phyloP scores from a whole-genome alignment of 2,888 invertebrate genomes.

The Dolichomitus sp. region DNA sequence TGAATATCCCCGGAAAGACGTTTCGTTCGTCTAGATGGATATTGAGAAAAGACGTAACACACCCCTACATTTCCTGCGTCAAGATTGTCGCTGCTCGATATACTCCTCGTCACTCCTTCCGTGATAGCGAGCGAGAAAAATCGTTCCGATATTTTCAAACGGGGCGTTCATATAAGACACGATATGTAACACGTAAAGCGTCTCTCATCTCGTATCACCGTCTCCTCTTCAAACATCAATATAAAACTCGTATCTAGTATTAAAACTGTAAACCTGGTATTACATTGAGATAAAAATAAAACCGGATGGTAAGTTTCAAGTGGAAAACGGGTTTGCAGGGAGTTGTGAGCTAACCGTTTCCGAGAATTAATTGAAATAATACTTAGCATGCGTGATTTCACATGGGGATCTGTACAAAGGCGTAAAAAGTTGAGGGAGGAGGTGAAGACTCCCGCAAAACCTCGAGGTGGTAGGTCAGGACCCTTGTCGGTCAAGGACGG shows the following conservation, averaged over 20 bases:
- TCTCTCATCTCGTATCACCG: not conserved
- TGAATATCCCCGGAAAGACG: conserved; percentile 60
- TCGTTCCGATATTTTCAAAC: conserved; percentile 48
- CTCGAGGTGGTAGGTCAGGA: conserved; percentile 65
- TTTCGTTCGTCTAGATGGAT: conserved; percentile 49
- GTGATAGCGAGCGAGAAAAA: conserved; percentile 46
- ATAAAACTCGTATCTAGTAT: conserved; percentile 47
- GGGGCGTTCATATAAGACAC: conserved; percentile 3
- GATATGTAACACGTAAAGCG: conserved; percentile 27
- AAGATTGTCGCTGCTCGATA: conserved; percentile 46
- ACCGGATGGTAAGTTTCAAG: not conserved
- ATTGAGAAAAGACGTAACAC: conserved; percentile 48
- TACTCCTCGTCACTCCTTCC: conserved; percentile 31
- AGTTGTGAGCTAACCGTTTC: conserved; percentile 25
- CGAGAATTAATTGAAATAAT: conserved; percentile 50
- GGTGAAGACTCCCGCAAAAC: conserved; percentile 41
- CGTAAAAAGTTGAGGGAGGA: conserved; percentile 9
- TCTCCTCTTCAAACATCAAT: conserved; percentile 37
- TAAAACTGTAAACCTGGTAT: conserved; percentile 22
- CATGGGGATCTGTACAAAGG: not conserved
- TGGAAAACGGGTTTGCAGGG: conserved; percentile 15
- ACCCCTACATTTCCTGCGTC: conserved; percentile 12
- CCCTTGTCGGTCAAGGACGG: conserved; percentile 64
- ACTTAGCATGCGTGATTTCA: not conserved
- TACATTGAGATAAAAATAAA: conserved; percentile 1